Conservation (phyloP, 2,888 invertebrate genomes). For the Drosophila lutescens region DNA sequence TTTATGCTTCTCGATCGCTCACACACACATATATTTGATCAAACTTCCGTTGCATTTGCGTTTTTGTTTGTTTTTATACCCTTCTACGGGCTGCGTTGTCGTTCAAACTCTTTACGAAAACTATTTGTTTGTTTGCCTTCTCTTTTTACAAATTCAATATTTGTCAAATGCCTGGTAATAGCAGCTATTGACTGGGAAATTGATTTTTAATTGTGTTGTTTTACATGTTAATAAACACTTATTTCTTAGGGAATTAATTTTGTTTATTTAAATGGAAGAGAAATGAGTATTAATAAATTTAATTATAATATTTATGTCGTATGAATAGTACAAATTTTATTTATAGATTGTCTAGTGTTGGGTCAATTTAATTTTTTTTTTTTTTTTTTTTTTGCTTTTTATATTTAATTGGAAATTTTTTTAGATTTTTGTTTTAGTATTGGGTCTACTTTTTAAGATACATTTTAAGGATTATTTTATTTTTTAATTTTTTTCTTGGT, state of each 20-base stretch:
- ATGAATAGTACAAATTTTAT: too few relatives aligned
- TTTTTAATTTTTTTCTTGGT: too few relatives aligned
- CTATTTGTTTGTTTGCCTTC: constrained; percentile 11
- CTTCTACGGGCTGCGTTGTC: constrained; percentile 8
- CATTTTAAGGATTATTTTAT: too few relatives aligned
- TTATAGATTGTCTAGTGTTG: too few relatives aligned
- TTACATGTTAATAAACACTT: not conserved
- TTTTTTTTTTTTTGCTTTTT: not conserved
- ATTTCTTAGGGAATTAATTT: not conserved
- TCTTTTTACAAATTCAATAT: constrained; percentile 22
- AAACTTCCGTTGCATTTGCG: constrained; percentile 54
- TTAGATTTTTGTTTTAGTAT: too few relatives aligned
- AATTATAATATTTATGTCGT: too few relatives aligned
- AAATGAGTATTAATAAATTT: too few relatives aligned
- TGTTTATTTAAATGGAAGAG: not conserved
- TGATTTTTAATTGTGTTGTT: constrained; percentile 13
- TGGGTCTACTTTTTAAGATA: too few relatives aligned
- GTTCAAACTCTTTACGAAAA: constrained; percentile 11
- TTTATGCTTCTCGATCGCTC: constrained; percentile 30
- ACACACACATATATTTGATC: constrained; percentile 40
- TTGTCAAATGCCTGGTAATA: constrained; percentile 14
- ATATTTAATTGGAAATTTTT: too few relatives aligned
- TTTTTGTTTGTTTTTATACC: constrained; percentile 38
- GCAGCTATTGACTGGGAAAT: constrained; percentile 24
- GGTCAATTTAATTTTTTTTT: too few relatives aligned